phyloP scores from a whole-genome alignment of 2,113 vertebrate species.

The Micromys minutus region DNA sequence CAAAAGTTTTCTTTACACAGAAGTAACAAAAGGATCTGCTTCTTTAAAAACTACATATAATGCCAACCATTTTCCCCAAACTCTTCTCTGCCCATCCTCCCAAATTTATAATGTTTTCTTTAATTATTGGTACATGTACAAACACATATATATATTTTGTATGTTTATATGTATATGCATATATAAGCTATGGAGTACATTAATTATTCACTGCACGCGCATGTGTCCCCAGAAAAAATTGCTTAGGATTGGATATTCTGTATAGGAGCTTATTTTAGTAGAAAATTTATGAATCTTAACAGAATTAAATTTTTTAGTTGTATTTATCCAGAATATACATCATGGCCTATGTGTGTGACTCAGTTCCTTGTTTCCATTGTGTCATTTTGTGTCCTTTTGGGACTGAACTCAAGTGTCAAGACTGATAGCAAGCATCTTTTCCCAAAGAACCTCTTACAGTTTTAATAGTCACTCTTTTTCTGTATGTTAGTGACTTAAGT shows the following conservation, averaged over 20 bases:
- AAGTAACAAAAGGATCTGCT: not conserved
- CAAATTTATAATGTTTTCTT: not conserved
- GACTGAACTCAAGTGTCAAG: not conserved
- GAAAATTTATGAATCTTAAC: not conserved
- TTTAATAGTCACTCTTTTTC: not conserved
- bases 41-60: not conserved
- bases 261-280: not conserved
- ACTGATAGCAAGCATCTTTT: not conserved
- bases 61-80: not conserved
- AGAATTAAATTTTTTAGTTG: not conserved
- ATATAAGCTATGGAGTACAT: not conserved
- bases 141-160: fast-evolving
- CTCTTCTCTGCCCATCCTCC: not conserved
- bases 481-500: not conserved
- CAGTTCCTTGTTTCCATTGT: not conserved
- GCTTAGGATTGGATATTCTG: not conserved
- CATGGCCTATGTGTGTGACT: not conserved
- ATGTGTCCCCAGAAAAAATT: not conserved
- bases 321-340: not conserved
- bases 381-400: not conserved
- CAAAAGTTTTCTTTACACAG: not conserved
- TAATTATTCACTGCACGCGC: not conserved
- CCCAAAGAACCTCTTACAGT: not conserved
- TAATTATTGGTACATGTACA: not conserved
- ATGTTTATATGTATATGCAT: not conserved